A percentile compares a stretch with the other conserved stretches of the same genome.
Evolutionary conservation across 2,113 vertebrate species (phyloP).

Genomic region (Pseudorectes ferrugineus): DNA sequence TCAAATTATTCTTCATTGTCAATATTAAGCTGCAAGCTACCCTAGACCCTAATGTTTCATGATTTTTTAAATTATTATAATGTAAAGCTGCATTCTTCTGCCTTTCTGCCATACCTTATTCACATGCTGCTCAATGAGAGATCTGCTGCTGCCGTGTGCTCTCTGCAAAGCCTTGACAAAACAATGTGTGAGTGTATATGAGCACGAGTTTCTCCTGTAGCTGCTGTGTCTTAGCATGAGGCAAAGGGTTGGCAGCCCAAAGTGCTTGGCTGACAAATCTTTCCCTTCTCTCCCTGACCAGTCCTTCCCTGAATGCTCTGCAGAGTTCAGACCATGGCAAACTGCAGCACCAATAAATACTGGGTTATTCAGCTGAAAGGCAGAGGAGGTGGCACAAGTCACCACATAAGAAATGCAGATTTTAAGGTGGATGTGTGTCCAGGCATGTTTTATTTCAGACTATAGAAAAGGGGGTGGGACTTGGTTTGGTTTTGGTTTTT

Average conservation of each 20-base stretch:
- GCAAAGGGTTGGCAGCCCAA: background rate
- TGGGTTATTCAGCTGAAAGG: background rate
- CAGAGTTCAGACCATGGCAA: background rate
- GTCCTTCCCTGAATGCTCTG: background rate
- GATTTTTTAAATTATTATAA: background rate
- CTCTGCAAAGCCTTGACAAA: background rate
- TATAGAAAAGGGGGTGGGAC: background rate
- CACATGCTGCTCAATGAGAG: fast-evolving
- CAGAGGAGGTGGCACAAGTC: background rate
- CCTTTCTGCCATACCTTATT: background rate
- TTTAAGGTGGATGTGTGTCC: background rate
- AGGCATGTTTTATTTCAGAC: background rate
- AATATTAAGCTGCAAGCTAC: background rate
- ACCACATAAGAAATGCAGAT: background rate
- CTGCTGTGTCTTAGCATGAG: background rate
- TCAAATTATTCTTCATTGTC: background rate
- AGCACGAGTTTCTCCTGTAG: background rate
- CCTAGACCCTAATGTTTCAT: background rate
- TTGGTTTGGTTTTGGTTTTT: background rate
- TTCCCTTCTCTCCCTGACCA: background rate
- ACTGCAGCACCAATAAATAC: background rate
- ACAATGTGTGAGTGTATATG: too few species aligned
- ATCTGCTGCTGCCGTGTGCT: background rate
- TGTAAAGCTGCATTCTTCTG: background rate
- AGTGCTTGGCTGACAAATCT: background rate